Base-by-base conservation (phyloP, 2,888 invertebrate genomes). In the Platypus cylindrus region DNA sequence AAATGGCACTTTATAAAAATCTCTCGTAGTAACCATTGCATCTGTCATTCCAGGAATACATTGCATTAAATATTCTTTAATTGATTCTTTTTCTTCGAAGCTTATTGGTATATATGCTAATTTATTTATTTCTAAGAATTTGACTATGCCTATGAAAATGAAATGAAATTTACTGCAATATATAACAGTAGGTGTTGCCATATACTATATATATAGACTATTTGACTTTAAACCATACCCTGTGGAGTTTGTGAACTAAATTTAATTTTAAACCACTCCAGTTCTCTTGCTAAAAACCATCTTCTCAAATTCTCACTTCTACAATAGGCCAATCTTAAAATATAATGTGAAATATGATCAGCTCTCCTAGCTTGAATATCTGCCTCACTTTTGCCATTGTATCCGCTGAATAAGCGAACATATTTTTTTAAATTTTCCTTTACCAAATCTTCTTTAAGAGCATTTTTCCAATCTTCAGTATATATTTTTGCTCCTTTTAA, bases 281-380 rank as follows among this genome's bases (percentile, higher is more conserved):
- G 60, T 66, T 98, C 98, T 45, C 86, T 75, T 13, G 73, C 65
- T 9, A 93, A 65, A 55, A 93, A 91, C 95, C 97, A 97, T 38
- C 70, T 72, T 18, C 83, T 68, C 22, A 89, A 65, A 36, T 94
- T 91, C 46, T 85, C 83, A 14, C 80, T 78, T 51, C 83, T 72
- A 55, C 91, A 94, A 60, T 89, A 95, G 0, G 90, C 90, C 37
- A 98, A 62, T 36, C 94, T 70, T 3, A 97, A 66, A 48, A 95
- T 85, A 58, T 84, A 95, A 60, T 98, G 97, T 1, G 95, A 89
- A 32, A 94, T 72, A 51, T 86, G 81, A 61, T 98, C 97, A 41
- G 74, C 72, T 15, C 73, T 70, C 35, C 85, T 68, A 1, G 74
- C 73, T 53, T 77, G 72, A 26, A 76, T 55, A 51, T 81, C 78